These are phyloP conservation scores for Tetranychus truncatus DNA, from an alignment of 2,888 invertebrate species.

Conservation along the genomic window DNA sequence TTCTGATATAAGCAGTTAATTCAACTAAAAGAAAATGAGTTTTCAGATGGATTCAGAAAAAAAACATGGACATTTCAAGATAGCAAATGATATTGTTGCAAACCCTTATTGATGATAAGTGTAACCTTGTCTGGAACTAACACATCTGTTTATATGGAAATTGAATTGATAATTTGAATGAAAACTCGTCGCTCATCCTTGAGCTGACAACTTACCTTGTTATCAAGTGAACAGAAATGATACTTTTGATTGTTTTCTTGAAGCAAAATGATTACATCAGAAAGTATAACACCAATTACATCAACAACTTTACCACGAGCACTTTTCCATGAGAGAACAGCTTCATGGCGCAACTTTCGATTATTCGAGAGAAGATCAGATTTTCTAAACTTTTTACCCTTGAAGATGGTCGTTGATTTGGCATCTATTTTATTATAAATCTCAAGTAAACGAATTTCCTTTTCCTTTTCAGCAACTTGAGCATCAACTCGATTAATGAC, in stretches of 20 bases:
- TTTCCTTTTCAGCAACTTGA: conserved; percentile 76
- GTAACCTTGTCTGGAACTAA: no score
- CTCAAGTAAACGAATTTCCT: conserved; percentile 69
- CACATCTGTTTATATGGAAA: not conserved
- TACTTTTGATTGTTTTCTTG: conserved; percentile 82
- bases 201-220: conserved; percentile 46
- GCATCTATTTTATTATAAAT: conserved; percentile 80
- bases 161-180: not conserved
- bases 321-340: conserved; percentile 69
- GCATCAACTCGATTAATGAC: conserved; percentile 76
- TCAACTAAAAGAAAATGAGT: not conserved
- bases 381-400: conserved; percentile 67
- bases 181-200: not conserved
- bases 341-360: conserved; percentile 62
- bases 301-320: conserved; percentile 70
- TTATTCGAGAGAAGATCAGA: conserved; percentile 68
- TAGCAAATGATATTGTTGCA: no score
- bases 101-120: no score
- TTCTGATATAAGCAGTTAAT: not conserved
- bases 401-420: conserved; percentile 56
- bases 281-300: conserved; percentile 67
- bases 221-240: conserved; percentile 63
- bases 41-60: not conserved
- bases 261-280: conserved; percentile 75
- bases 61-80: not conserved